phyloP scores from a whole-genome alignment of 2,113 vertebrate genomes.

The Hippotragus niger region DNA sequence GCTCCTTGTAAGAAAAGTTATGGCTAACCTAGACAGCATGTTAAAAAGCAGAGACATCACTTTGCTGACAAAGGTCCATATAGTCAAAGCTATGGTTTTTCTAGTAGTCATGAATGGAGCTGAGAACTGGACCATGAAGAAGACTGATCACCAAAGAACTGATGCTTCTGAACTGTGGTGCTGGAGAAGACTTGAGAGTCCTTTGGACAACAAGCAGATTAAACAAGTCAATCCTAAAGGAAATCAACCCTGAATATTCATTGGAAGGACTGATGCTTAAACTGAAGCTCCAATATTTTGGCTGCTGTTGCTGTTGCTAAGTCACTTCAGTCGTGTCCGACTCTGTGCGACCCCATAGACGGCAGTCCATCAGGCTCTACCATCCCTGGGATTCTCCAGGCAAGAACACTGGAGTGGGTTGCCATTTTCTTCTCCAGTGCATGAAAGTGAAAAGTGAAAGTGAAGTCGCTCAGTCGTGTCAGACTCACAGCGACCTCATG shows the following conservation, averaged over 20 bases:
- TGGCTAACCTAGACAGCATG: not conserved
- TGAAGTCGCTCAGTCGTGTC: too few species aligned
- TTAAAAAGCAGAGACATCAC: not conserved
- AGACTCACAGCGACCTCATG: too few species aligned
- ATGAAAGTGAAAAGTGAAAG: too few species aligned
- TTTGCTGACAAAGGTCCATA: not conserved
- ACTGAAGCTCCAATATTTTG: not conserved
- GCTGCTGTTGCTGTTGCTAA: not conserved
- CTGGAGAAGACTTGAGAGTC: not conserved
- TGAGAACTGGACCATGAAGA: not conserved
- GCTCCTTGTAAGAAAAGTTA: not conserved
- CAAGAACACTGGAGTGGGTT: too few species aligned
- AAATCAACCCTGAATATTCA: not conserved
- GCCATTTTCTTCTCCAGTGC: too few species aligned
- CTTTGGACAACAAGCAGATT: not conserved
- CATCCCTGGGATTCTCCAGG: too few species aligned
- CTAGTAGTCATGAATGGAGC: not conserved
- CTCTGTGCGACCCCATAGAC: too few species aligned
- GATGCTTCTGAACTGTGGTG: not conserved
- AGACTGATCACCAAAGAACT: not conserved
- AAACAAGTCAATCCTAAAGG: not conserved
- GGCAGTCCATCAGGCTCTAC: too few species aligned
- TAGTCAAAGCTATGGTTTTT: not conserved
- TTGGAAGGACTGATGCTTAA: not conserved
- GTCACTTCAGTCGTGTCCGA: too few species aligned